A percentile compares a stretch with the other conserved stretches of the same genome.
These are phyloP conservation scores for Ephestia elutella DNA, from an alignment of 1,140 invertebrate genomes.

Conservation along the genomic window DNA sequence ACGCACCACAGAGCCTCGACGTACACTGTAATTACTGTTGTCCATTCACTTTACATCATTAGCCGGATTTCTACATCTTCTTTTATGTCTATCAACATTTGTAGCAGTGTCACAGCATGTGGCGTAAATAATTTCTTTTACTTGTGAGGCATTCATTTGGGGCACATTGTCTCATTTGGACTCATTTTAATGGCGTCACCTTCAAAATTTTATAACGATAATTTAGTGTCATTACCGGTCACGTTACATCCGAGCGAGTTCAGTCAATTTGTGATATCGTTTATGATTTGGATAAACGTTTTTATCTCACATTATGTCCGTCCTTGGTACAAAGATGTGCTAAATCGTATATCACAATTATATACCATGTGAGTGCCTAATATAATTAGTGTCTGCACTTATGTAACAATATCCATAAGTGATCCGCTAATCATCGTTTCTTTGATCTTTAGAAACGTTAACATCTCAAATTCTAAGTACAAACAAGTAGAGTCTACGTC, in stretches of 20 bases:
- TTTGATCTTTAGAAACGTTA: constrained; percentile 63
- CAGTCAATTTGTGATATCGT: constrained; percentile 12
- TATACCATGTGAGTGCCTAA: constrained; percentile 30
- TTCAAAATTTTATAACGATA: constrained; percentile 54
- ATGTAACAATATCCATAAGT: constrained; percentile 54
- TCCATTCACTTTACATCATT: constrained; percentile 65
- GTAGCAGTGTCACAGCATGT: constrained; percentile 40
- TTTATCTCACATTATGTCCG: constrained; percentile 7
- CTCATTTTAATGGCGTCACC: constrained; percentile 56
- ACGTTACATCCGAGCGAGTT: constrained; percentile 6
- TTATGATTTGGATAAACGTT: constrained; percentile 6
- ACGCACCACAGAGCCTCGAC: constrained; percentile 49
- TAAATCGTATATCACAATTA: constrained; percentile 57
- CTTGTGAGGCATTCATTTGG: constrained; percentile 56
- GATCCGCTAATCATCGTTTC: constrained; percentile 53
- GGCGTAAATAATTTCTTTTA: constrained; percentile 67
- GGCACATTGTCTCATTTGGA: constrained; percentile 50
- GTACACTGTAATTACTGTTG: constrained; percentile 57
- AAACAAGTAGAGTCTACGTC: constrained; percentile 42
- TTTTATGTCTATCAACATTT: constrained; percentile 47
- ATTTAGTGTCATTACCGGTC: constrained; percentile 40
- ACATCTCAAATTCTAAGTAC: constrained; percentile 58
- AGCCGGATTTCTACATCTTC: constrained; percentile 54
- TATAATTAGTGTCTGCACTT: constrained; percentile 51
- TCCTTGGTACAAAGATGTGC: constrained; percentile 41